A percentile compares a stretch with the other conserved stretches of the same genome.
These are phyloP conservation scores for Ceyx melanurus DNA, from an alignment of 2,113 vertebrate genomes.

Conservation along the genomic window DNA sequence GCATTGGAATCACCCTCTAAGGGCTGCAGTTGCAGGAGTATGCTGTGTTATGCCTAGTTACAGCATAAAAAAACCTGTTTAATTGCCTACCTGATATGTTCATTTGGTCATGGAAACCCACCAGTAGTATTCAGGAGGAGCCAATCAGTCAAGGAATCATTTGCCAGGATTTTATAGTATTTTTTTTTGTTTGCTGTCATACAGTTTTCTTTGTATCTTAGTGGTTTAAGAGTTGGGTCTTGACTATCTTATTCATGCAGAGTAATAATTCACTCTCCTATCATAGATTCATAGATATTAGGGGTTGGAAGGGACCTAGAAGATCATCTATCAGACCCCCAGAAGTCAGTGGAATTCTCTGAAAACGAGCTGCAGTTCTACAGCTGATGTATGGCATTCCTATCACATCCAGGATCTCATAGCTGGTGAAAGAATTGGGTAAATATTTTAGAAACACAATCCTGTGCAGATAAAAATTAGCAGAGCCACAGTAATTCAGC, in stretches of 20 bases:
- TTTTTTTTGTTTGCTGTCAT: not conserved
- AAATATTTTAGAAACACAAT: not conserved
- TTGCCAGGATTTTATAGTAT: not conserved
- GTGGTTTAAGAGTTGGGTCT: not conserved
- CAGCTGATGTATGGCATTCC: not conserved
- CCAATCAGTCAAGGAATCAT: not conserved
- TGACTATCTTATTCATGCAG: not conserved
- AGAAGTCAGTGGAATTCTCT: not conserved
- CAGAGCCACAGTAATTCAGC: not conserved
- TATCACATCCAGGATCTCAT: not conserved
- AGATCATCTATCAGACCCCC: not conserved
- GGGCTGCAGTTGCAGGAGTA: not conserved
- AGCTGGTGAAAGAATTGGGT: not conserved
- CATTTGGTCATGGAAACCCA: not conserved
- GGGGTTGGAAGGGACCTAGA: no score
- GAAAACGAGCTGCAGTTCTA: not conserved
- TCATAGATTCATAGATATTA: no score
- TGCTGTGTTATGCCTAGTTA: not conserved
- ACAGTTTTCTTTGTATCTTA: not conserved
- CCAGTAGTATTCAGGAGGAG: not conserved
- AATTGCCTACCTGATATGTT: not conserved
- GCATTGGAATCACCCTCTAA: not conserved
- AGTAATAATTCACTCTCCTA: not conserved
- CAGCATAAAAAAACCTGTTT: not conserved
- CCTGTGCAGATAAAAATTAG: not conserved